phyloP scores from a whole-genome alignment of 1,140 invertebrate genomes.

The Phymastichus coffea region DNA sequence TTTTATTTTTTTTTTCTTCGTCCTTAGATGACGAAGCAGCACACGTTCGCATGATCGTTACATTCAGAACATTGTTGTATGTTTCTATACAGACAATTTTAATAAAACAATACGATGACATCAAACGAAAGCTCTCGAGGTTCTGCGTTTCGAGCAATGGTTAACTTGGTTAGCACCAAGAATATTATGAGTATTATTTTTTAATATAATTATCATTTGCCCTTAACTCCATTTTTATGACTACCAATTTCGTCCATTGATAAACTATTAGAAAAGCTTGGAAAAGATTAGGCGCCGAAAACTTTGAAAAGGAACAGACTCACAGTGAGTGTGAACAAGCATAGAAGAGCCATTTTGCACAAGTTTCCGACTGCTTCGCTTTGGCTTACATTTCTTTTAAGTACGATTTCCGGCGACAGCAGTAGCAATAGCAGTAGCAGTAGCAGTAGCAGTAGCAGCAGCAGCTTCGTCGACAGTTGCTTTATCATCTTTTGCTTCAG shows the following conservation, averaged over 20 bases:
- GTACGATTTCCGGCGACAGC: no score
- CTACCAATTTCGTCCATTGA: no score
- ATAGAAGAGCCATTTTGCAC: not conserved
- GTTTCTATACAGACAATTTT: not conserved
- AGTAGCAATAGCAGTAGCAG: no score
- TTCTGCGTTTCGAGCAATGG: not conserved
- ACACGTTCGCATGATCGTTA: not conserved
- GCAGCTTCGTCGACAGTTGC: no score
- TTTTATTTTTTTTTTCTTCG: not conserved
- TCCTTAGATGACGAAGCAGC: conserved; percentile 3
- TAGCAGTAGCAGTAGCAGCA: no score
- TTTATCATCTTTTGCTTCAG: no score
- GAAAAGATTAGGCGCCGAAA: conserved; percentile 9
- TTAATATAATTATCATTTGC: no score
- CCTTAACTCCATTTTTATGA: no score
- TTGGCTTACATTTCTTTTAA: not conserved
- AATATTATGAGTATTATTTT: not conserved
- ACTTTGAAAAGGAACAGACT: conserved; percentile 12
- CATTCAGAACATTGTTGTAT: not conserved
- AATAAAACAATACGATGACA: not conserved
- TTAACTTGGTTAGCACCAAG: conserved; percentile 21
- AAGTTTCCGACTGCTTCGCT: not conserved
- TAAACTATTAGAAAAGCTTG: conserved; percentile 10
- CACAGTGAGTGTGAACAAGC: conserved; percentile 6
- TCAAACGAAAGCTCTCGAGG: not conserved